phyloP scores from a whole-genome alignment of 1,140 invertebrate species.

The Prorops nasuta region DNA sequence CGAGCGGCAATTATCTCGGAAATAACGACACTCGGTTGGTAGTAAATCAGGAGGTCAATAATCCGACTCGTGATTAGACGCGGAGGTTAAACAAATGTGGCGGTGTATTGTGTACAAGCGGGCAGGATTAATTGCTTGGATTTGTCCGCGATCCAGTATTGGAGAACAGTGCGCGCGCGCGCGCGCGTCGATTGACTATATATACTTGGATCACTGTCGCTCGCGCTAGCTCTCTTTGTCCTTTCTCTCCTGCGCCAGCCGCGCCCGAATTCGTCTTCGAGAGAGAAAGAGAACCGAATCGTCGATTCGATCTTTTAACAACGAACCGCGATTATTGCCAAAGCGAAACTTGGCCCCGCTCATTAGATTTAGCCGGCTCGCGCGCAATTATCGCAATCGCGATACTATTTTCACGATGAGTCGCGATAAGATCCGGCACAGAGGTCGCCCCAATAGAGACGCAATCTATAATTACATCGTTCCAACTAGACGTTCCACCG shows the following conservation, averaged over 20 bases:
- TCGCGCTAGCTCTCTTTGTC: constrained; percentile 10
- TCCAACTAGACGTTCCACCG: constrained; percentile 24
- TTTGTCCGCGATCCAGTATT: too few species aligned
- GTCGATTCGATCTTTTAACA: constrained; percentile 14
- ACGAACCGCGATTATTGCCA: background rate
- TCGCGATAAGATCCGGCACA: constrained; percentile 40
- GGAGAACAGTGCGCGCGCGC: too few species aligned
- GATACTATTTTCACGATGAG: constrained; percentile 30
- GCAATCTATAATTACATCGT: constrained; percentile 54
- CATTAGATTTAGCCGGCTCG: background rate
- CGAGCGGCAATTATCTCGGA: too few species aligned
- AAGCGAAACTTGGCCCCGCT: background rate
- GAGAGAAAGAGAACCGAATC: constrained; percentile 13
- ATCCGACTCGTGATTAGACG: too few species aligned
- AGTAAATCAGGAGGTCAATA: too few species aligned
- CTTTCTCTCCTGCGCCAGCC: constrained; percentile 15
- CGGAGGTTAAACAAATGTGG: too few species aligned
- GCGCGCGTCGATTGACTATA: background rate
- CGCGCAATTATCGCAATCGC: constrained; percentile 41
- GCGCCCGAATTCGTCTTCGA: constrained; percentile 20
- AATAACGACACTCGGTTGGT: too few species aligned
- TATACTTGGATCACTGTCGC: constrained; percentile 20
- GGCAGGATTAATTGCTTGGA: constrained; percentile 25
- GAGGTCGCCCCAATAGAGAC: constrained; percentile 46
- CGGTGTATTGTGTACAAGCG: too few species aligned